phyloP scores from a whole-genome alignment of 2,888 invertebrate genomes.

The Malthinus seriepunctatus region DNA sequence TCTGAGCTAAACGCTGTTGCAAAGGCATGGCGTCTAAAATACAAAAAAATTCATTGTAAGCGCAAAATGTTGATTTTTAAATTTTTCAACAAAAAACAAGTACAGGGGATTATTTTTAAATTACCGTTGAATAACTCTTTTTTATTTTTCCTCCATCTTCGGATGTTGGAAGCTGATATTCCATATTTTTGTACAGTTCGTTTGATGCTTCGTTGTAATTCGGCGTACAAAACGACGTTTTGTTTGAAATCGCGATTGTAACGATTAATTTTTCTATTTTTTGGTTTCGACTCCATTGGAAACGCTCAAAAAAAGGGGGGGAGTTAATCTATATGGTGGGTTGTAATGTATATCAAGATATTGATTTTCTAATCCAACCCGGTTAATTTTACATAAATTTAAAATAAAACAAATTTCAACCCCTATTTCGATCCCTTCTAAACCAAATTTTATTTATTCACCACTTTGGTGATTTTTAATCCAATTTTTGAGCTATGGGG shows the following conservation, averaged over 20 bases:
- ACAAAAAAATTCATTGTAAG: not conserved
- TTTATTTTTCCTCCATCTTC: conserved; percentile 41
- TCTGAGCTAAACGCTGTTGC: conserved; percentile 37
- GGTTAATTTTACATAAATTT: too few relatives aligned
- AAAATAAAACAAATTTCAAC: too few relatives aligned
- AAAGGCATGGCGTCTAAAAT: conserved; percentile 46
- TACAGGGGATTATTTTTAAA: too few relatives aligned
- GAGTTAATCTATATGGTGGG: too few relatives aligned
- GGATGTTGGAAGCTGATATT: conserved; percentile 46
- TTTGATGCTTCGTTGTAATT: conserved; percentile 40
- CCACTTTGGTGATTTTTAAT: too few relatives aligned
- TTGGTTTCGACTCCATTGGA: not conserved
- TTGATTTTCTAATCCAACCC: too few relatives aligned
- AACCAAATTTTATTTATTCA: too few relatives aligned
- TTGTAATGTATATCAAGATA: too few relatives aligned
- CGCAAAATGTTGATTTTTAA: not conserved
- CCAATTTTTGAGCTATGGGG: too few relatives aligned
- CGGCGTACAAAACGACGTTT: conserved; percentile 46
- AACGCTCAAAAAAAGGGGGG: too few relatives aligned
- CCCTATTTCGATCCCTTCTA: too few relatives aligned
- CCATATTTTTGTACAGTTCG: conserved; percentile 45
- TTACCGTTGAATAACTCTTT: not conserved
- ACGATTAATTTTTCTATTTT: not conserved
- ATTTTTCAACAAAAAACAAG: too few relatives aligned
- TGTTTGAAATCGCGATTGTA: conserved; percentile 46